Base-by-base conservation (phyloP, 2,888 invertebrate species). In the Nemotelus pantherinus region DNA sequence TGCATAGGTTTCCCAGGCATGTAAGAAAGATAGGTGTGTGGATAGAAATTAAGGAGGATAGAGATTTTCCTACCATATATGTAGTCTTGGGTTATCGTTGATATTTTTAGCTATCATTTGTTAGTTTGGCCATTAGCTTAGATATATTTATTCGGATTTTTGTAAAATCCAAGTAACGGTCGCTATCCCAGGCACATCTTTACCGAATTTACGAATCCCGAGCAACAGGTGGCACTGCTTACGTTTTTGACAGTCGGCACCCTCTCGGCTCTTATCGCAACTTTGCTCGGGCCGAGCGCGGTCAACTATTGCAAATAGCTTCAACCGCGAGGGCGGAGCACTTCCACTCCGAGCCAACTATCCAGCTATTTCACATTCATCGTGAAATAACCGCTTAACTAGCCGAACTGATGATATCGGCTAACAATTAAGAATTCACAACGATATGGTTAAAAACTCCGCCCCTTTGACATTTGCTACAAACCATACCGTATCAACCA, bases 221-320 rank as follows among this genome's bases (percentile, higher is more conserved):
- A 74, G 25, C 74, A 74, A 74, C 74, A 74, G 74, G 74, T 74
- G 74, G 74, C 74, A 45, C 74, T 74, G 63, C 48, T 41, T 48
- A 3, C 55, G n/a, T 3, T 25, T 41, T 39, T 9, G 10, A 45
- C 47, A 48, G 10, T 25, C 39, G 9, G 39, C 39, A 57, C 5
- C 3, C 41, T 3, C 2, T 74, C 74, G 74, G 45, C 2, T 48
- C 48, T 48, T 41, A 63, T 74, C 74, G 74, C 63, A 47, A 55
- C 7, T 60, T 67, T 39, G 55, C 44, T 55, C 53, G 55, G 10
- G 3, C 70, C 70, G 70, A 70, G n/a, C 55, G 55, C 70, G 70
- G 70, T 70, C 70, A 55, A 39, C 41, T 43, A 43, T 43, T 44
- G 44, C 55, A 9, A 70, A 55, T 53, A 55, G 70, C 41, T 70